Base-by-base conservation (phyloP, 2,888 invertebrate species). In the Embidobia sp. region DNA sequence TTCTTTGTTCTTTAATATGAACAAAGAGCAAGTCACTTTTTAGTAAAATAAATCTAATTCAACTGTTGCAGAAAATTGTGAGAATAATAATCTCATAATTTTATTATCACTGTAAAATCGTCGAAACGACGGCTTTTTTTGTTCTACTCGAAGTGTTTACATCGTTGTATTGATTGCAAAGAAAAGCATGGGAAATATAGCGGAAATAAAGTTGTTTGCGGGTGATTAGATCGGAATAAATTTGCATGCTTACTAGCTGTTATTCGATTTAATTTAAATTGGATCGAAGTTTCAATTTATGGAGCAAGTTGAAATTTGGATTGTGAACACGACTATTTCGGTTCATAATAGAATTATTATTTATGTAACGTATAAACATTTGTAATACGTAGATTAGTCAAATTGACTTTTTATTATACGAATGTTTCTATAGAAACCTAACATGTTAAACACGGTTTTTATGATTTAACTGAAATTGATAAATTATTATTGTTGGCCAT, bases 191-290 rank as follows among this genome's bases (percentile, higher is more conserved):
- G 31, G 35, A 61, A 61, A 48, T 48, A 10, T 44, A 27, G 35
- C 35, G 26, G 49, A 49, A 69, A 69, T 69, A 69, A 69, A 57
- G 59, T 59, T 67, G 57, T 49, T 22, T 18, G 8, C 15, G 22
- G 40, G 8, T 42, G 69, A 69, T 69, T 69, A 57, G 37, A 59
- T 69, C 59, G 10, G 69, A 69, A 69, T 69, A 49, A 37, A 69
- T 69, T 69, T 69, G 42, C 69, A 69, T 69, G 40, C 11, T 49
- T 40, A 42, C 11, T 31, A 57, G 69, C 22, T 48, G 33, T 48
- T 31, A 53, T 35, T 46, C 31, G 37, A 40, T 40, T 49, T 31
- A 18, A 59, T 42, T 49, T 42, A 27, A 33, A 33, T 26, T 22
- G 19, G 49, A 49, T 49, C 57, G 15, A 33, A 42, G 42, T 33